Conservation (phyloP, 64 coral and sea anemone species). For the Exaiptasia diaphana region DNA sequence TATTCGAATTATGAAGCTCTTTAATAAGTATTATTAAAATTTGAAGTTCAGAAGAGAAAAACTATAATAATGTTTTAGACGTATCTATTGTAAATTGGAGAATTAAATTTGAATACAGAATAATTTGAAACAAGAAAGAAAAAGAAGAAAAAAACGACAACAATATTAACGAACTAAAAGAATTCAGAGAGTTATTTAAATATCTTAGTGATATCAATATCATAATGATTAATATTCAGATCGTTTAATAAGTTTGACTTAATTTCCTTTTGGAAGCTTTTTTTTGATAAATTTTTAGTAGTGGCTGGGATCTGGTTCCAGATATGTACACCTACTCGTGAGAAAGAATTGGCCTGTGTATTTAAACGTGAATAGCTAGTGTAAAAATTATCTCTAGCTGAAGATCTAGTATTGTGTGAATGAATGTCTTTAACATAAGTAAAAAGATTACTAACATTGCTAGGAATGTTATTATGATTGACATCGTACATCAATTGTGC, state of each 20-base stretch:
- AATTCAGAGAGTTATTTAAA: not conserved
- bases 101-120: too few relatives aligned
- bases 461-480: constrained; percentile 4
- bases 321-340: not conserved
- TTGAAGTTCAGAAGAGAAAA: too few relatives aligned
- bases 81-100: too few relatives aligned
- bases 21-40: too few relatives aligned
- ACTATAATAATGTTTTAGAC: too few relatives aligned
- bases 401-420: constrained; percentile 16
- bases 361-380: not conserved
- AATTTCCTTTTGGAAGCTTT: not conserved
- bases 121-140: too few relatives aligned
- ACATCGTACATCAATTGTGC: constrained; percentile 37
- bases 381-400: not conserved
- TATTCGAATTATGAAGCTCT: too few relatives aligned
- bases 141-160: too few relatives aligned
- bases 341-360: not conserved
- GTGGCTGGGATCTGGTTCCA: not conserved
- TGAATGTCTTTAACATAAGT: constrained; percentile 2
- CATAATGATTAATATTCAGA: not conserved
- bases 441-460: constrained; percentile 21
- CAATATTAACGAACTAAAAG: too few relatives aligned
- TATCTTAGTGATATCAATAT: not conserved
- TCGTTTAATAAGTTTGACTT: not conserved
- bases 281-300: not conserved